Percentiles rank a stretch among this genome's conserved stretches.
Conservation (phyloP, 2,797 vertebrate genomes). For the Melanotaenia trifasciata region DNA sequence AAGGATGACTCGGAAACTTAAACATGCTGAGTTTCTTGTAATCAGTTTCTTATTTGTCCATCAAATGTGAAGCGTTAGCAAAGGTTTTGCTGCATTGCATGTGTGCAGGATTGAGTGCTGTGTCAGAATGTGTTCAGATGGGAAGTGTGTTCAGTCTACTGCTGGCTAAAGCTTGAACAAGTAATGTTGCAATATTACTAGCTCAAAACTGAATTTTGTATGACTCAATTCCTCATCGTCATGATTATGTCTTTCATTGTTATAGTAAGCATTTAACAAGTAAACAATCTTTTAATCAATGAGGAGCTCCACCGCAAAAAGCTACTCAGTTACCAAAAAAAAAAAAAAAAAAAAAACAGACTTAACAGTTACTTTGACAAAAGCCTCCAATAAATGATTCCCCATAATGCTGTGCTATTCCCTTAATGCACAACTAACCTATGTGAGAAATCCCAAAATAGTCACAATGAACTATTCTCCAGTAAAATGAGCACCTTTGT, state of each 20-base stretch:
- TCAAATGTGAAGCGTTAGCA: not conserved
- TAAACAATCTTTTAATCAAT: not conserved
- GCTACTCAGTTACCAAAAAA: not conserved
- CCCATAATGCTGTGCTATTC: not conserved
- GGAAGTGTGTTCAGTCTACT: not conserved
- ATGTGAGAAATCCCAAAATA: conserved; percentile 20
- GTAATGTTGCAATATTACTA: not conserved
- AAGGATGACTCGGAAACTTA: not conserved
- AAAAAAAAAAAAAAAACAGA: not conserved
- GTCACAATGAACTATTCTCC: conserved; percentile 1
- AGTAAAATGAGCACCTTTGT: not conserved
- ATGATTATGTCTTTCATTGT: conserved; percentile 9
- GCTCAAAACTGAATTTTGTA: conserved; percentile 4
- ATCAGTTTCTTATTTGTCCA: not conserved
- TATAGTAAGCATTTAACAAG: conserved; percentile 20
- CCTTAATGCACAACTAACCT: conserved; percentile 1
- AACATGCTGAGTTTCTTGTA: conserved; percentile 1
- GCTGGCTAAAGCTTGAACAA: not conserved
- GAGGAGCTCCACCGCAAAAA: not conserved
- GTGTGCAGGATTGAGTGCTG: not conserved
- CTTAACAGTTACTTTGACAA: not conserved
- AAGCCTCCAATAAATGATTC: not conserved
- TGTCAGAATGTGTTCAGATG: not conserved
- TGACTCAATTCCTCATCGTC: not conserved
- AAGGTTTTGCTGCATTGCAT: not conserved